Base-by-base conservation (phyloP, 37 sponge, comb jelly and placozoan species). In the Ianthella basta region DNA sequence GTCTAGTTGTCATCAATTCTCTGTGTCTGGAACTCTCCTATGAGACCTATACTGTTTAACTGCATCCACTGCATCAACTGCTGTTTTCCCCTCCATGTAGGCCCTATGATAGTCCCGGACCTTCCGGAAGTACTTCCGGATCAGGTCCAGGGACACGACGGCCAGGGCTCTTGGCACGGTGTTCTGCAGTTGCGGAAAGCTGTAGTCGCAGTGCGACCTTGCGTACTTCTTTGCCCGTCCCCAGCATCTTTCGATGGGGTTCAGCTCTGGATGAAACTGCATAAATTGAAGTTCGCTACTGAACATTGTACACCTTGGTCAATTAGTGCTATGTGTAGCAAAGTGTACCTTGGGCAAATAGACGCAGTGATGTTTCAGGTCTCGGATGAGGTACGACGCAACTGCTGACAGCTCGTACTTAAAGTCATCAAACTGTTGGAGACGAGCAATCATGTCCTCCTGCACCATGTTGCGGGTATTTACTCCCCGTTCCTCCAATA, bases 231-330 rank as follows among this genome's bases (percentile, higher is more conserved):
- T 88, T 15, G 85, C 66, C 20, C 85, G 84, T 14, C 80, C 65
- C 89, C 84, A 84, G 19, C 21, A 24, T 44, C 75, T 14, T 55
- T 83, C 89, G 16, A 89, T 89, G 54, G 89, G 85, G 66, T 67
- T 86, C 15, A 81, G 72, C 53, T 89, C 86, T 15, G 61, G 81
- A 65, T 85, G 90, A 72, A 67, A 86, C 78, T 86, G 50, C 50
- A 44, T 3, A 8, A 44, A 44, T 44, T n/a, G n/a, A 8, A 44
- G 3, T 44, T 3, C 50, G 8, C 3, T 44, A 8, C 50, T 44
- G 3, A 44, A 10, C 3, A 10, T 44, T 44, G 50, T 44, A 44
- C 50, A 44, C 50, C 50, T n/a, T 44, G 50, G 8, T 44, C 6
- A 44, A 44, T 44, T 44, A 8, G 8, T 44, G 50, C 50, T 10